phyloP scores from a whole-genome alignment of 1,140 invertebrate genomes.

The Hormaphis cornu region DNA sequence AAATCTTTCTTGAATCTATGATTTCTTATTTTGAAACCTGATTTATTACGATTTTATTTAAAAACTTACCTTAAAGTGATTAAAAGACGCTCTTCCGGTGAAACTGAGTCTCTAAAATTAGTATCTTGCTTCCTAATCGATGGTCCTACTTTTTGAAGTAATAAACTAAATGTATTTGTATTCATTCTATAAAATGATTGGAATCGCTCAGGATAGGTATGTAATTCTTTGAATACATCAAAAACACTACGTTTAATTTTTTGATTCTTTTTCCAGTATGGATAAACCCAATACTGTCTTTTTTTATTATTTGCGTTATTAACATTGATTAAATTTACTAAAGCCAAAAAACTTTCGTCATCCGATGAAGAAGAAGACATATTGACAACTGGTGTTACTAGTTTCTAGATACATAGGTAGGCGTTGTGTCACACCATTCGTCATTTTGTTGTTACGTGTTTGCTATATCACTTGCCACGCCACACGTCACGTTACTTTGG shows the following conservation, averaged over 20 bases:
- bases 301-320: neutral
- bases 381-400: neutral
- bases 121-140: neutral
- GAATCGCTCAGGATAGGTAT: neutral
- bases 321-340: neutral
- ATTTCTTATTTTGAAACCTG: too few relatives aligned
- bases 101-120: neutral
- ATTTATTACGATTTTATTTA: too few relatives aligned
- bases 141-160: neutral
- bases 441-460: neutral
- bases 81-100: neutral
- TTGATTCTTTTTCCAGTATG: neutral
- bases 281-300: neutral
- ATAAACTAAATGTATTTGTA: neutral
- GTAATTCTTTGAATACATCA: neutral
- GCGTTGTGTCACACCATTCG: neutral
- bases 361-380: neutral
- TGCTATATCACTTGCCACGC: neutral
- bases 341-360: neutral
- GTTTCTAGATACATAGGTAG: neutral
- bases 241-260: neutral
- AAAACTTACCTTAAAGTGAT: neutral
- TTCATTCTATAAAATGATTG: neutral
- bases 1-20: too few relatives aligned
- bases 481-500: neutral